Evolutionary conservation across 2,113 vertebrate genomes (phyloP).

Genomic region (Solea senegalensis): DNA sequence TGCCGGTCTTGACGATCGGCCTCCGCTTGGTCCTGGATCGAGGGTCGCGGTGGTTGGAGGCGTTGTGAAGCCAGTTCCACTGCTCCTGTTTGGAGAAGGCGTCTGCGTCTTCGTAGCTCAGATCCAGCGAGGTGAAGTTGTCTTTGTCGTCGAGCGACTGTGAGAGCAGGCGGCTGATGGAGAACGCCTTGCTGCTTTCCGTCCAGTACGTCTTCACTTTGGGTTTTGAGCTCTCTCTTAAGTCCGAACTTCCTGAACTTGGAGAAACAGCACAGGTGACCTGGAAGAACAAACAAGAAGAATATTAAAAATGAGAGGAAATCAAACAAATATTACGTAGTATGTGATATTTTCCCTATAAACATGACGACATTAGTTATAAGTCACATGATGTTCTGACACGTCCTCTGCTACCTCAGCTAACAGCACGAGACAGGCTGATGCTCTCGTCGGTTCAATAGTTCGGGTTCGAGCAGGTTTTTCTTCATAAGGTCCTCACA

Average conservation of each 20-base stretch:
- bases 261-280: constrained; percentile 83
- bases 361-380: too few relatives aligned
- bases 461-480: too few relatives aligned
- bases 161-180: constrained; percentile 91
- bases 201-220: constrained; percentile 91
- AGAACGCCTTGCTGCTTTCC: constrained; percentile 90
- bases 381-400: too few relatives aligned
- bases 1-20: constrained; percentile 94
- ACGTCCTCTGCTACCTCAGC: too few relatives aligned
- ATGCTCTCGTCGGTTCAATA: too few relatives aligned
- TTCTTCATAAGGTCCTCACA: too few relatives aligned
- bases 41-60: constrained; percentile 85
- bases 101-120: constrained; percentile 87
- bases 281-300: constrained; percentile 42
- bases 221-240: constrained; percentile 87
- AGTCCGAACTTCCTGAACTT: constrained; percentile 82
- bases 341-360: too few relatives aligned
- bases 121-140: constrained; percentile 89
- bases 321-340: too few relatives aligned
- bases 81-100: constrained; percentile 91
- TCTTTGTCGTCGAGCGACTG: constrained; percentile 90
- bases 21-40: constrained; percentile 89
- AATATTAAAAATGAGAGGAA: neutral
- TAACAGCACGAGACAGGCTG: too few relatives aligned
- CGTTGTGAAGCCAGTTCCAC: constrained; percentile 94